phyloP scores from a whole-genome alignment of 2,113 vertebrate species.

The Myrmecophaga tridactyla region DNA sequence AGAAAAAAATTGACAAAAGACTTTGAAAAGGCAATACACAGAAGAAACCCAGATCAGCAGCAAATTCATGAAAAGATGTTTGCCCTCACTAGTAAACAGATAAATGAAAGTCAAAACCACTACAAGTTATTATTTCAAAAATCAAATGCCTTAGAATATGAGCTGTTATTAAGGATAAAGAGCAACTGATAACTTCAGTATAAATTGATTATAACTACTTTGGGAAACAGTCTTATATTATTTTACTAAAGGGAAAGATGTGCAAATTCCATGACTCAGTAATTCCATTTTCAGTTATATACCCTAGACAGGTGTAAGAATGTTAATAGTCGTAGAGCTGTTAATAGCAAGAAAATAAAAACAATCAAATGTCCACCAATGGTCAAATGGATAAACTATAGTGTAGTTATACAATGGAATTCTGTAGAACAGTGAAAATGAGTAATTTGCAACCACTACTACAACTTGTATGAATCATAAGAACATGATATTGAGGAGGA shows the following conservation, averaged over 20 bases:
- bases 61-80: background rate
- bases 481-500: background rate
- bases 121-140: background rate
- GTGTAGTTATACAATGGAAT: background rate
- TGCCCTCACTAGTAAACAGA: background rate
- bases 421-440: background rate
- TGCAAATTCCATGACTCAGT: background rate
- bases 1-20: background rate
- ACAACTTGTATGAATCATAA: background rate
- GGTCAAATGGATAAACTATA: background rate
- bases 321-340: background rate
- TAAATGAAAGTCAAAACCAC: background rate
- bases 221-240: background rate
- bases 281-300: background rate
- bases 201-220: background rate
- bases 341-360: background rate
- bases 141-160: background rate
- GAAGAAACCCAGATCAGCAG: background rate
- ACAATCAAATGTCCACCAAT: background rate
- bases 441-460: background rate
- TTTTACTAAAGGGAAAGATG: background rate
- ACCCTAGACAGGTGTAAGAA: background rate
- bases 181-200: background rate
- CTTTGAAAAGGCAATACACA: slow-evolving; percentile 15
- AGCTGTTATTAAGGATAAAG: background rate